phyloP scores from a whole-genome alignment of 2,113 vertebrate genomes.

The Edolisoma coerulescens region DNA sequence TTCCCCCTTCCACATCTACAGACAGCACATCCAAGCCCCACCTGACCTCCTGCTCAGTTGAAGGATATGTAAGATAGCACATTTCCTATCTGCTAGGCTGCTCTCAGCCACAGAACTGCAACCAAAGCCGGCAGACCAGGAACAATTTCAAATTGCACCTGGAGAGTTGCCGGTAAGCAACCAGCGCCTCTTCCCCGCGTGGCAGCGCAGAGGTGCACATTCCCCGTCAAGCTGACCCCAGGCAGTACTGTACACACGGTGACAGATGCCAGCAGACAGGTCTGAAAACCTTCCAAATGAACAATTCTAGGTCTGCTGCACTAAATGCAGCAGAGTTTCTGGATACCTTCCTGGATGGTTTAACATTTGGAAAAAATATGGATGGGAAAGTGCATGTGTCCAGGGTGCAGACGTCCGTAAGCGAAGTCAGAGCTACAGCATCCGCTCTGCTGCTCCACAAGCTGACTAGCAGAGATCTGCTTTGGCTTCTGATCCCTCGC shows the following conservation, averaged over 20 bases:
- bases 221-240: background rate
- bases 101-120: background rate
- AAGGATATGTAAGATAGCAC: conserved; percentile 28
- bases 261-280: conserved; percentile 59
- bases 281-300: conserved; percentile 51
- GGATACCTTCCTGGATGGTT: background rate
- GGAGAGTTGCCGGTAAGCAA: background rate
- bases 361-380: conserved; percentile 3
- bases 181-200: background rate
- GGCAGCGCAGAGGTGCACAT: background rate
- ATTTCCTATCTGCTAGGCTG: background rate
- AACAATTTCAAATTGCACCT: background rate
- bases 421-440: background rate
- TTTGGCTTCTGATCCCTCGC: background rate
- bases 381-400: background rate
- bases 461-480: background rate
- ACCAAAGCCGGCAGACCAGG: background rate
- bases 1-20: background rate
- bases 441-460: rapidly evolving
- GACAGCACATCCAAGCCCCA: background rate
- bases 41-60: background rate
- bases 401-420: background rate
- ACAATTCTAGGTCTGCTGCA: conserved; percentile 10
- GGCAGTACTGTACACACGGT: background rate
- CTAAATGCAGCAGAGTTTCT: background rate